Evolutionary conservation across 2,797 vertebrate species (phyloP).

Genomic region (Paramormyrops hopkinsi): DNA sequence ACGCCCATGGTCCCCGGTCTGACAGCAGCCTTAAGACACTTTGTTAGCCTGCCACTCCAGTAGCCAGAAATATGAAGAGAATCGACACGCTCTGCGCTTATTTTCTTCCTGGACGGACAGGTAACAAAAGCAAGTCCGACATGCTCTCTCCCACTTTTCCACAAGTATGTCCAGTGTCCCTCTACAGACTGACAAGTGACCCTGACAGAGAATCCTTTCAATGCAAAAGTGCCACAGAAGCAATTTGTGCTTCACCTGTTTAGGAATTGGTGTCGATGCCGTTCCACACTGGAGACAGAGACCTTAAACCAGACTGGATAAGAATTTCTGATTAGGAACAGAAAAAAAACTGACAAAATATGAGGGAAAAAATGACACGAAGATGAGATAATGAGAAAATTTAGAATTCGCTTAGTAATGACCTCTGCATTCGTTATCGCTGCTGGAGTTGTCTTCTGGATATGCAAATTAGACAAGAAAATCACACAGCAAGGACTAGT

Average conservation of each 20-base stretch:
- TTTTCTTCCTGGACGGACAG: background rate
- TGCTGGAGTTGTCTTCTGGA: background rate
- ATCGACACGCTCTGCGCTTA: background rate
- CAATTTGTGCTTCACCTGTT: background rate
- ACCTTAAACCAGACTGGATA: background rate
- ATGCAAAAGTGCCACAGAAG: background rate
- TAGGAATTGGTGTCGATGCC: background rate
- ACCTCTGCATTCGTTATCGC: background rate
- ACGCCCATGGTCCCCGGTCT: background rate
- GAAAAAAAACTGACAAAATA: background rate
- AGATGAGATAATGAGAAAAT: background rate
- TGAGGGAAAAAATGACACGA: background rate
- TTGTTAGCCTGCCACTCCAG: background rate
- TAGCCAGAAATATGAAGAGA: background rate
- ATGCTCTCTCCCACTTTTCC: background rate
- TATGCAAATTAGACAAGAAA: slow-evolving; percentile 10
- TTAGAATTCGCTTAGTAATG: background rate
- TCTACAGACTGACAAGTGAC: background rate
- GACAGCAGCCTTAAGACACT: background rate
- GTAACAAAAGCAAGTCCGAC: background rate
- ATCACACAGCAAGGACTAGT: background rate
- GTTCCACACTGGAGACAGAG: background rate
- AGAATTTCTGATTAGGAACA: background rate
- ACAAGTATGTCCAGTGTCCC: background rate
- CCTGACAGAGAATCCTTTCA: background rate